phyloP scores from a whole-genome alignment of 1,140 invertebrate genomes.

The Drosophila mojavensis region DNA sequence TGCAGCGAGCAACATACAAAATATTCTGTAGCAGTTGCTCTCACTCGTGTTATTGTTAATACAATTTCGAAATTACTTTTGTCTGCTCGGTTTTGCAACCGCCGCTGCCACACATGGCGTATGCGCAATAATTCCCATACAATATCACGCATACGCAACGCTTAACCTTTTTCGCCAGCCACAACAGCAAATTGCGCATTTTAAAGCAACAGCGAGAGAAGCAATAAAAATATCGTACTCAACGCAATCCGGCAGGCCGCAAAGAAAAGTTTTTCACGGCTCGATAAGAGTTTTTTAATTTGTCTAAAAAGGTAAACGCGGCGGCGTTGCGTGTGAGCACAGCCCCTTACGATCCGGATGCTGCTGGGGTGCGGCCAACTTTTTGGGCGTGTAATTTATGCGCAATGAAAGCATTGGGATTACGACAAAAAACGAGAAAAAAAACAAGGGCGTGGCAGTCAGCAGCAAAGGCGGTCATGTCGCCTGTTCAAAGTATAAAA shows the following conservation, averaged over 20 bases:
- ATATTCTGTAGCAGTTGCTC: conserved; percentile 15
- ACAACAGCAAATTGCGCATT: conserved; percentile 59
- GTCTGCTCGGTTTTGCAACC: conserved; percentile 35
- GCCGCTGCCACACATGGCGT: conserved; percentile 45
- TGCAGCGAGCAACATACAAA: conserved; percentile 17
- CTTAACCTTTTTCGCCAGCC: conserved; percentile 50
- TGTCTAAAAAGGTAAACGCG: conserved; percentile 67
- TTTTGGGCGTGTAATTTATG: conserved; percentile 78
- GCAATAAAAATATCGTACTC: conserved; percentile 35
- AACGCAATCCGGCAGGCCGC: conserved; percentile 50
- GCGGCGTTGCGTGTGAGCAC: neutral
- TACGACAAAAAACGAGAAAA: conserved; percentile 39
- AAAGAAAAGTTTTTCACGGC: conserved; percentile 72
- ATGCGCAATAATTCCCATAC: conserved; percentile 60
- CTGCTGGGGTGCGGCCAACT: conserved; percentile 42
- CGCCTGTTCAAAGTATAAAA: conserved; percentile 27
- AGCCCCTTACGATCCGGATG: neutral
- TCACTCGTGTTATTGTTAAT: conserved; percentile 5
- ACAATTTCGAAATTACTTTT: conserved; percentile 46
- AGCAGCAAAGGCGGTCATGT: conserved; percentile 17
- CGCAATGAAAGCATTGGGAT: conserved; percentile 80
- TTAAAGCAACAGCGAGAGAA: conserved; percentile 47
- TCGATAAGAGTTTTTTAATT: conserved; percentile 81
- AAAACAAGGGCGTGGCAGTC: conserved; percentile 39
- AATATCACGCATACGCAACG: conserved; percentile 69